Evolutionary conservation across 2,113 vertebrate genomes (phyloP).

Genomic region (Apodemus sylvaticus): DNA sequence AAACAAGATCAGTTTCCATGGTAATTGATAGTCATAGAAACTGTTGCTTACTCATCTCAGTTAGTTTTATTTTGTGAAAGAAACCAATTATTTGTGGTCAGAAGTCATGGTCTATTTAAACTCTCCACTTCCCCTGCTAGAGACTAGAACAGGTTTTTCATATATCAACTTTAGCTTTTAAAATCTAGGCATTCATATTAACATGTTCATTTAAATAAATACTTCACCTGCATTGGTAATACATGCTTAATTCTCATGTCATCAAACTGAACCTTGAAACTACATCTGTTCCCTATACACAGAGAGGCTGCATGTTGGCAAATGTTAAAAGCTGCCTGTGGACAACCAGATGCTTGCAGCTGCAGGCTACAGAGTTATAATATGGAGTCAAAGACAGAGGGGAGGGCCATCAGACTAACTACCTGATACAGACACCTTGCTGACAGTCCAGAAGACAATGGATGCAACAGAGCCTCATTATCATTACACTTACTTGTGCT

Average conservation of each 20-base stretch:
- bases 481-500: background rate
- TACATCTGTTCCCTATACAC: background rate
- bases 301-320: background rate
- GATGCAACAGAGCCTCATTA: background rate
- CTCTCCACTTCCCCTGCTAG: background rate
- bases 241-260: background rate
- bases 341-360: too few relatives aligned
- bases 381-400: background rate
- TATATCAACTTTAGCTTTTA: background rate
- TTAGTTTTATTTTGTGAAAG: slow-evolving; percentile 6
- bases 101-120: background rate
- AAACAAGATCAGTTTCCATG: background rate
- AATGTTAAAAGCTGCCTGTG: background rate
- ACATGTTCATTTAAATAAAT: background rate
- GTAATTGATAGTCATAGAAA: background rate
- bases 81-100: background rate
- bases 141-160: background rate
- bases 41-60: background rate
- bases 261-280: background rate
- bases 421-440: too few relatives aligned
- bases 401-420: too few relatives aligned
- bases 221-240: background rate
- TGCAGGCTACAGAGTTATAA: background rate
- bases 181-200: background rate
- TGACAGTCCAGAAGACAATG: background rate